Base-by-base conservation (phyloP, 1,140 invertebrate species). In the Meloidogyne chitwoodi region DNA sequence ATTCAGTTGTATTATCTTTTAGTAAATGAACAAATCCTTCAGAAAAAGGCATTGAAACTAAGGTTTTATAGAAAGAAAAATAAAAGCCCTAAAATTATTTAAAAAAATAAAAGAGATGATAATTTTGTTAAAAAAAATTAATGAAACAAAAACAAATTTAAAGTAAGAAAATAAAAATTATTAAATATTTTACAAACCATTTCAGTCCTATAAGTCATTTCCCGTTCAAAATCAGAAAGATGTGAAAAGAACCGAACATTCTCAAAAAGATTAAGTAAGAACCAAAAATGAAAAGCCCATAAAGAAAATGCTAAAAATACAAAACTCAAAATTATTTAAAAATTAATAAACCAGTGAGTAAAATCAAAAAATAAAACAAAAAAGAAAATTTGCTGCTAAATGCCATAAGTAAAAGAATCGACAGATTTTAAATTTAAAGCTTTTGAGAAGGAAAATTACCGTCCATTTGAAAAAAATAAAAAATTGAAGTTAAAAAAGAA, bases 21-120 rank as follows among this genome's bases (percentile, higher is more conserved):
- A 91, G 91, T 12, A 94, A 89, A 72, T 89, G 88, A 14, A 90
- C 75, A 14, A 93, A 83, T 0, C 92, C 92, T 5, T 90, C 88
- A 1, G 89, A 76, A 79, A 92, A 91, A 6, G 89, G 90, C 14
- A 90, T 90, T 10, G 93, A 90, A 0, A 92, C 91, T 24, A 94
- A 89, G 0, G 91, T 91, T 87, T 94, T 94, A 87, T 92, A 94
- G 84, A 93, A 94, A 0, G 92, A 93, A 86, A 93, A 94, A 87
- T 94, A 94, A 83, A 94, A 90, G 4, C 92, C 93, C 92, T 92
- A 86, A 19, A 67, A 31, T 66, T 27, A 19, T 19, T 29, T 14
- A 44, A 71, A 71, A 19, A 26, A n/a, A 41, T 62, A 61, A 3
- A n/a, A n/a, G n/a, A n/a, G n/a, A n/a, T n/a, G n/a, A n/a, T n/a